A percentile compares a stretch with the other conserved stretches of the same genome.
These are phyloP conservation scores for Semaprochilodus insignis DNA, from an alignment of 2,797 vertebrate species.

Conservation along the genomic window DNA sequence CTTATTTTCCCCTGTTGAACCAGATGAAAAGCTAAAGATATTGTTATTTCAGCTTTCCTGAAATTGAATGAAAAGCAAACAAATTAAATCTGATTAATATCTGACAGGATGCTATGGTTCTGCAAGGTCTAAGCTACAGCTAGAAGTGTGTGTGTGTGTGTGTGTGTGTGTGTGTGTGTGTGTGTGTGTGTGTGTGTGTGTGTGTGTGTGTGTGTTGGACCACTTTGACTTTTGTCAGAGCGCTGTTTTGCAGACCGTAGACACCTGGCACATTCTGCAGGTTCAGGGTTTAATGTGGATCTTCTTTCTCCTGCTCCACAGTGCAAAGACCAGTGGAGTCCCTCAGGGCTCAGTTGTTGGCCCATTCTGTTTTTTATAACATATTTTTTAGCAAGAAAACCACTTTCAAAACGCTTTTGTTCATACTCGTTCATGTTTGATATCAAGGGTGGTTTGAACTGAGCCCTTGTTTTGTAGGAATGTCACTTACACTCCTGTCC, in stretches of 20 bases:
- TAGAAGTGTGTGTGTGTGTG: not conserved
- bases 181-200: not conserved
- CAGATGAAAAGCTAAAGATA: not conserved
- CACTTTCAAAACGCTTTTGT: not conserved
- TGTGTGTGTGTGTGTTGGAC: not conserved
- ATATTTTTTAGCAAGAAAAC: not conserved
- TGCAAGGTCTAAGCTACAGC: not conserved
- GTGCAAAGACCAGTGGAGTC: not conserved
- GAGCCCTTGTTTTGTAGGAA: not conserved
- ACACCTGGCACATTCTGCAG: not conserved
- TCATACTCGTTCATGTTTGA: not conserved
- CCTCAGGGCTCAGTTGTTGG: not conserved
- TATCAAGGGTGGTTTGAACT: not conserved
- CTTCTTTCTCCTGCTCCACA: not conserved
- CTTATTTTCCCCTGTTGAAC: not conserved
- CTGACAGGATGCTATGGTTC: not conserved
- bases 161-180: no score
- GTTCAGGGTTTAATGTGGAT: not conserved
- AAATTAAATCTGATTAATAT: constrained; percentile 2
- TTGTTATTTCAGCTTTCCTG: not conserved
- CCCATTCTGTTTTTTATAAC: not conserved
- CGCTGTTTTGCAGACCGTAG: not conserved
- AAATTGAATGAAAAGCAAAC: not conserved
- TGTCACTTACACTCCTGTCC: not conserved
- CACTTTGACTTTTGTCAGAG: not conserved